Evolutionary conservation across 2,113 vertebrate species (phyloP).

Genomic region (Ceyx cyanopectus): DNA sequence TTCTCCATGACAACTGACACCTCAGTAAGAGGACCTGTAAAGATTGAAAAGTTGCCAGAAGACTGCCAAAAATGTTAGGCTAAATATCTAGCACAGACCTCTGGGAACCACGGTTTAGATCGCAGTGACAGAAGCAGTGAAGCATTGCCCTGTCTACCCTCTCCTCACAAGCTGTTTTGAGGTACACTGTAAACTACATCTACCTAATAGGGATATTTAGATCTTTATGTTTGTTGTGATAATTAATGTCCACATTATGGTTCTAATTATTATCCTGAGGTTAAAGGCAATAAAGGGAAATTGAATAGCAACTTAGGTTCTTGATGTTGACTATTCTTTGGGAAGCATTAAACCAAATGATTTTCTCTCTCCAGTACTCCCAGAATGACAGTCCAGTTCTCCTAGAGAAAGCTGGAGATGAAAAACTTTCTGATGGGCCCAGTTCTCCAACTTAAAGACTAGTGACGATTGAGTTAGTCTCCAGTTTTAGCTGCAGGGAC

Average conservation of each 20-base stretch:
- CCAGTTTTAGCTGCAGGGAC: background rate
- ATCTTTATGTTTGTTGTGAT: background rate
- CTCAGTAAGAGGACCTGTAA: slow-evolving; percentile 32
- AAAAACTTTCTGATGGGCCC: background rate
- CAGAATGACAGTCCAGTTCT: background rate
- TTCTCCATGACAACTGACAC: slow-evolving; percentile 32
- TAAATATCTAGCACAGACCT: background rate
- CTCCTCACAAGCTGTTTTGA: background rate
- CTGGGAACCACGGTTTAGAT: background rate
- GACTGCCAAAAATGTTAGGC: background rate
- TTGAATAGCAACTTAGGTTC: background rate
- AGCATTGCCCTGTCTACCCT: background rate
- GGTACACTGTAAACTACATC: background rate
- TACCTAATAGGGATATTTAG: background rate
- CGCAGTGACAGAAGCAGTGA: background rate
- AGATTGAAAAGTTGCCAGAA: slow-evolving; percentile 25
- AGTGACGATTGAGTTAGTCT: background rate
- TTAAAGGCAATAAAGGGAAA: slow-evolving; percentile 7
- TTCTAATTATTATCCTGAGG: background rate
- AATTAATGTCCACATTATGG: background rate
- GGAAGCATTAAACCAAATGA: background rate
- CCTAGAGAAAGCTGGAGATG: background rate
- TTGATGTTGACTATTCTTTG: background rate
- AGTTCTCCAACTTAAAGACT: background rate
- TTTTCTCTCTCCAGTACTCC: background rate